These are phyloP conservation scores for Rhinichthys klamathensis DNA, from an alignment of 2,113 vertebrate genomes.

Conservation along the genomic window DNA sequence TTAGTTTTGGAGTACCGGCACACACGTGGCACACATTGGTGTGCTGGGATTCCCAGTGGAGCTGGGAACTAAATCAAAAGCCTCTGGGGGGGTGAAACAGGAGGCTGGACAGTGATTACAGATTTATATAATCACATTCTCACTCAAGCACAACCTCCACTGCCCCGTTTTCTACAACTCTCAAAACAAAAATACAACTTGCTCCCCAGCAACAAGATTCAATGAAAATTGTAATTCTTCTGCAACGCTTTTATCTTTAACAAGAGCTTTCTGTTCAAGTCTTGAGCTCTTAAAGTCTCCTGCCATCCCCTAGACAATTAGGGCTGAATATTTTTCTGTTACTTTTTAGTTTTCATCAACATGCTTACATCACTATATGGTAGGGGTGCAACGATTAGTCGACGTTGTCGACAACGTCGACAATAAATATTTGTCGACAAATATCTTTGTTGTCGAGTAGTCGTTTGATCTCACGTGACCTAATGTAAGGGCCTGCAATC, in stretches of 20 bases:
- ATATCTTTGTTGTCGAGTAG: too few relatives aligned
- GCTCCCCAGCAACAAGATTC: constrained; percentile 15
- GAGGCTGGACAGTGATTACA: constrained; percentile 43
- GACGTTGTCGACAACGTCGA: too few relatives aligned
- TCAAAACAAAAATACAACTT: constrained; percentile 2
- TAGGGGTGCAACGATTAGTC: too few relatives aligned
- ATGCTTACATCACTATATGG: background rate
- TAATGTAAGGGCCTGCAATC: too few relatives aligned
- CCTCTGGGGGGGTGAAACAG: constrained; percentile 25
- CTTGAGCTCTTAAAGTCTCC: constrained; percentile 9
- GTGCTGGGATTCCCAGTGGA: constrained; percentile 4
- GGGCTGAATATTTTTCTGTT: background rate
- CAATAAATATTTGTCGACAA: too few relatives aligned
- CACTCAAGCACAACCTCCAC: constrained; percentile 32
- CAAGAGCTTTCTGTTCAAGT: background rate
- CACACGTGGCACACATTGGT: background rate
- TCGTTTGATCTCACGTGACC: too few relatives aligned
- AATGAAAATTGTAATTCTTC: background rate
- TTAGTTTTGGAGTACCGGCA: constrained; percentile 1
- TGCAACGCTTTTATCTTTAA: background rate
- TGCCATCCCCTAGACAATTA: constrained; percentile 5
- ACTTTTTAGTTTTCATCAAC: constrained; percentile 16
- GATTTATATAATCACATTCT: constrained; percentile 40
- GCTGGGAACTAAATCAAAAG: constrained; percentile 8
- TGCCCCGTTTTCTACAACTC: background rate